Base-by-base conservation (phyloP, 2,888 invertebrate species). In the Xanthorhoe designata region DNA sequence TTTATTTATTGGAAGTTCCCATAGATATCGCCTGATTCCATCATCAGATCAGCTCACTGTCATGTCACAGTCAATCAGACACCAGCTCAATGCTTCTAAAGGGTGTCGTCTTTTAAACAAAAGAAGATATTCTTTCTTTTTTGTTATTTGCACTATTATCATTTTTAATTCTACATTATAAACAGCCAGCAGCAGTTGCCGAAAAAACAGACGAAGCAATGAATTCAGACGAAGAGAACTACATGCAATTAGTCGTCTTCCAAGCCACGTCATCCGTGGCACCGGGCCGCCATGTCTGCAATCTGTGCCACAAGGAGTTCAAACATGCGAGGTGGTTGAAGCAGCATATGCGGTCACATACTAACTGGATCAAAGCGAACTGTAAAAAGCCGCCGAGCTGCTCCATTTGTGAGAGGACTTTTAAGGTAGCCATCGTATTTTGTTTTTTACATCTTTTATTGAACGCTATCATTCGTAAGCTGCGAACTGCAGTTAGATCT, bases 381-480 rank as follows among this genome's bases (percentile, higher is more conserved):
- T 95, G 95, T 81, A 95, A 95, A 86, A 95, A 95, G 77, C 95
- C 95, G 19, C 95, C 95, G 1, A 94, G 94, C 85, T 95, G 95
- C 77, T 89, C 91, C 15, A 94, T 95, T 52, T 95, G 95, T 69
- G 89, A 94, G 45, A 91, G 95, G 81, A 94, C 94, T 68, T 95
- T 95, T 74, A 95, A 95, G 88, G 92, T 90, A 45, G n/a, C n/a
- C n/a, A 24, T 24, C 4, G 24, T 35, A 8, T 35, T 35, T 8
- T 35, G 35, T 35, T 35, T 1, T 2, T 35, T 7, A 35, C n/a
- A 8, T 6, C 24, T 24, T 9, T 35, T 6, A 9, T 35, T 35
- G 7, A 1, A 35, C 1, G 35, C 35, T 2, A 1, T 35, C 7
- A 4, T 35, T 35, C 5, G 35, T 8, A 9, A 35, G 35, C 8